phyloP scores from a whole-genome alignment of 2,113 vertebrate genomes.

The Antechinus stuartii region DNA sequence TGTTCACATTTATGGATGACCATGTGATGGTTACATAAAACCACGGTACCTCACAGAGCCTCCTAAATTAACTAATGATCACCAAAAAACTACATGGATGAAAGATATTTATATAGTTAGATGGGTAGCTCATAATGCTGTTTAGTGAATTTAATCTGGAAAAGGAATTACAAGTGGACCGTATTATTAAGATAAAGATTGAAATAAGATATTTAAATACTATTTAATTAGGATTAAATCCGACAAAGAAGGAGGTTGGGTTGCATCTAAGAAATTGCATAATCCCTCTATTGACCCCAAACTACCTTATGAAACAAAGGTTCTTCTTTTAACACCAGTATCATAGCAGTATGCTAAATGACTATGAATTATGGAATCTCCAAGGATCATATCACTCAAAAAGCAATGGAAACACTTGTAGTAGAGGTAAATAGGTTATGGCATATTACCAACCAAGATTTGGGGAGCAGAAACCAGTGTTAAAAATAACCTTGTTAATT shows the following conservation, averaged over 20 bases:
- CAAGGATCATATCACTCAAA: background rate
- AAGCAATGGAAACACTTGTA: background rate
- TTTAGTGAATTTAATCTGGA: background rate
- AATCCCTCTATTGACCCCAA: background rate
- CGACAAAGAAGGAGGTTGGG: background rate
- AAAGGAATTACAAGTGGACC: background rate
- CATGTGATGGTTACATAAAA: background rate
- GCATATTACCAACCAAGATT: background rate
- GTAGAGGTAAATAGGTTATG: background rate
- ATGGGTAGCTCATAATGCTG: background rate
- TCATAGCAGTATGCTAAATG: background rate
- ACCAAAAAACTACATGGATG: background rate
- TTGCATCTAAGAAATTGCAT: background rate
- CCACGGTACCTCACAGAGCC: background rate
- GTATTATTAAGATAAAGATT: background rate
- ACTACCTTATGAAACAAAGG: background rate
- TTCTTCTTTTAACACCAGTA: background rate
- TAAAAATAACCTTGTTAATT: background rate
- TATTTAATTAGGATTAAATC: background rate
- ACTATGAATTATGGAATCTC: background rate
- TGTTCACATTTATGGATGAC: background rate
- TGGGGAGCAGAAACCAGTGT: background rate
- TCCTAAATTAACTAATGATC: background rate
- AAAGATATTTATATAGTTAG: background rate
- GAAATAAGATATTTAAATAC: background rate